phyloP scores from a whole-genome alignment of 2,797 vertebrate genomes.

The Sardinella longiceps region DNA sequence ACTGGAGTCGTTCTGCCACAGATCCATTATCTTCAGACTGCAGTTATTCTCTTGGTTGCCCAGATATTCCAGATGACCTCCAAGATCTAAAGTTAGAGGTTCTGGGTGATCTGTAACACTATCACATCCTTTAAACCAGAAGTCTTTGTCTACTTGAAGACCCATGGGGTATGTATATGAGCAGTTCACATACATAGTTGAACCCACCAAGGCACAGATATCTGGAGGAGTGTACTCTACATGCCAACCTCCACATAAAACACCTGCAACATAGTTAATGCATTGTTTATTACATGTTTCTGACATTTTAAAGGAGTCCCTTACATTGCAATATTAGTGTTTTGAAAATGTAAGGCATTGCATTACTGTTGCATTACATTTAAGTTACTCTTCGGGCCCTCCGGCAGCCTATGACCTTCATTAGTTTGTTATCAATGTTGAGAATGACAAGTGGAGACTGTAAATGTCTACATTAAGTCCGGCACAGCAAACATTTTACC shows the following conservation, averaged over 20 bases:
- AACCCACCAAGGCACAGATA: background rate
- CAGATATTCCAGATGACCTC: slow-evolving; percentile 36
- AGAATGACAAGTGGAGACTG: no score
- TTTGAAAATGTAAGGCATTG: no score
- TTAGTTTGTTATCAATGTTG: no score
- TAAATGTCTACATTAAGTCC: no score
- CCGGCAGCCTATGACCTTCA: no score
- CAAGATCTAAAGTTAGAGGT: background rate
- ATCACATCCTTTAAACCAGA: background rate
- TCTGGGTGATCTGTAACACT: background rate
- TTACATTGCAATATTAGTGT: no score
- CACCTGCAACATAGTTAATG: background rate
- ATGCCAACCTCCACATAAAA: background rate
- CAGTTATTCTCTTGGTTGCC: background rate
- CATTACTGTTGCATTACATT: no score
- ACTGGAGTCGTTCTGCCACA: slow-evolving; percentile 52
- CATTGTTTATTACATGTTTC: no score
- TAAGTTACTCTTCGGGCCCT: no score
- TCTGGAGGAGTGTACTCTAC: background rate
- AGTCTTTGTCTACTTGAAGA: background rate
- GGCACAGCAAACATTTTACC: no score
- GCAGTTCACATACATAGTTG: background rate
- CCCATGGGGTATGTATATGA: background rate
- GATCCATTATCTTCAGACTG: slow-evolving; percentile 54
- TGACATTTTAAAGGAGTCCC: no score